A percentile compares a stretch with the other conserved stretches of the same genome.
Conservation (phyloP, 2,113 vertebrate genomes). For the Triplophysa tibetana region DNA sequence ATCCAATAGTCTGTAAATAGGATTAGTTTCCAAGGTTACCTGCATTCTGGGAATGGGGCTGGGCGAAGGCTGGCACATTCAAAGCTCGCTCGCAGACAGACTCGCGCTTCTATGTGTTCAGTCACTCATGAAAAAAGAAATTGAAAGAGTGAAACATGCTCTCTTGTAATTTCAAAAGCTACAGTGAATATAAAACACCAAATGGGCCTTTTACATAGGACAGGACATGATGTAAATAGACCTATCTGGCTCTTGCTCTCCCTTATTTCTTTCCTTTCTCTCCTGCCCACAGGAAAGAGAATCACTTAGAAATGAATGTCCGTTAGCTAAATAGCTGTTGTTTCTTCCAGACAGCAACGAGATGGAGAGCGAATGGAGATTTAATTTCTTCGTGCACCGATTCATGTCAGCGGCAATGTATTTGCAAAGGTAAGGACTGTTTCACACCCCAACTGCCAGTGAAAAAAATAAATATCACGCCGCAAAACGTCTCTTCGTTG, state of each 20-base stretch:
- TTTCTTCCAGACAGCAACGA: not conserved
- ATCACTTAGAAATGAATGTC: not conserved
- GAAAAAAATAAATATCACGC: too few relatives aligned
- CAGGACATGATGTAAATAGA: not conserved
- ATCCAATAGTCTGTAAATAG: slow-evolving; percentile 69
- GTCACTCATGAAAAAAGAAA: slow-evolving; percentile 50
- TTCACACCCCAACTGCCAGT: too few relatives aligned
- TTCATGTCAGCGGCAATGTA: too few relatives aligned
- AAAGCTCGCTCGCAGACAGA: slow-evolving; percentile 16
- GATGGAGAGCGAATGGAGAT: not conserved
- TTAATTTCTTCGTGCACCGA: too few relatives aligned
- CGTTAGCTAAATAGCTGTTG: not conserved
- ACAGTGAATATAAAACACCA: slow-evolving; percentile 10
- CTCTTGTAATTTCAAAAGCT: slow-evolving; percentile 43
- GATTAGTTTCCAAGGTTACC: slow-evolving; percentile 76
- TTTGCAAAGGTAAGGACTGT: too few relatives aligned
- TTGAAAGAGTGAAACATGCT: slow-evolving; percentile 56
- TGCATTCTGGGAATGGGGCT: slow-evolving; percentile 54
- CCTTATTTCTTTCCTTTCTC: not conserved
- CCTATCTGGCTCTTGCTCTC: not conserved
- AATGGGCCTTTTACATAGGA: slow-evolving; percentile 7
- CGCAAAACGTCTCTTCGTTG: too few relatives aligned
- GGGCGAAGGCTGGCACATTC: slow-evolving; percentile 40
- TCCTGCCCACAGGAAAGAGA: not conserved
- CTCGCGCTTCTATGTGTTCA: slow-evolving; percentile 23